Percentiles rank a stretch among this genome's conserved stretches.
Conservation (phyloP, 2,797 vertebrate genomes). For the Falco rusticolus region DNA sequence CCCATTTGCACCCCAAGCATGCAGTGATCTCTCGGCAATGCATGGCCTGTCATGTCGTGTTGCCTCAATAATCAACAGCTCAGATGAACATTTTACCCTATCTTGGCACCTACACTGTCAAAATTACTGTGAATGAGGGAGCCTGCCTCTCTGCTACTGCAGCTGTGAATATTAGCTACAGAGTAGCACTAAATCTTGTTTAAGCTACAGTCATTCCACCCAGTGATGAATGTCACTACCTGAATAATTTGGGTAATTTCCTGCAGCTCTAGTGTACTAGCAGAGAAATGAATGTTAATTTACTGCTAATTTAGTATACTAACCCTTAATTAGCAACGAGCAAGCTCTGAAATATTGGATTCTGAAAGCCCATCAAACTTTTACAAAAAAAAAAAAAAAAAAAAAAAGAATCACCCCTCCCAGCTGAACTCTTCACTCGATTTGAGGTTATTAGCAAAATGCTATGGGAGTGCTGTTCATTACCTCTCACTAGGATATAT, state of each 20-base stretch:
- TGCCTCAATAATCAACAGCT: slow-evolving; percentile 54
- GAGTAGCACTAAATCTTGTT: slow-evolving; percentile 68
- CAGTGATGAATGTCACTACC: slow-evolving; percentile 72
- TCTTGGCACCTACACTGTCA: slow-evolving; percentile 29
- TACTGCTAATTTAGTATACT: slow-evolving; percentile 76
- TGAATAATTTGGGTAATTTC: slow-evolving; percentile 79
- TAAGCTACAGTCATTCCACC: slow-evolving; percentile 62
- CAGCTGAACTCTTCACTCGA: slow-evolving; percentile 57
- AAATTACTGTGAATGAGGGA: slow-evolving; percentile 40
- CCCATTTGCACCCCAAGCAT: not conserved
- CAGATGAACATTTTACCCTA: not conserved
- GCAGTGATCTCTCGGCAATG: not conserved
- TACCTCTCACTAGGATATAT: slow-evolving; percentile 58
- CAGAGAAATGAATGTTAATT: slow-evolving; percentile 76
- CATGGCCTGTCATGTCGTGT: not conserved
- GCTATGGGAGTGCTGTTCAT: slow-evolving; percentile 54
- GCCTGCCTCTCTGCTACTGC: slow-evolving; percentile 37
- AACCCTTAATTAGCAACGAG: slow-evolving; percentile 74
- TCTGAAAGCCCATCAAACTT: slow-evolving; percentile 74
- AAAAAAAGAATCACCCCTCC: slow-evolving; percentile 29
- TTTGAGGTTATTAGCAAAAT: slow-evolving; percentile 60
- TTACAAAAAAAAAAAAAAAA: slow-evolving; percentile 49
- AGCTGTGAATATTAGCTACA: slow-evolving; percentile 63
- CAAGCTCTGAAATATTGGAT: slow-evolving; percentile 63
- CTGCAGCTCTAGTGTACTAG: slow-evolving; percentile 67